Evolutionary conservation across 2,888 invertebrate genomes (phyloP).

Genomic region (Lasioglossum vierecki): DNA sequence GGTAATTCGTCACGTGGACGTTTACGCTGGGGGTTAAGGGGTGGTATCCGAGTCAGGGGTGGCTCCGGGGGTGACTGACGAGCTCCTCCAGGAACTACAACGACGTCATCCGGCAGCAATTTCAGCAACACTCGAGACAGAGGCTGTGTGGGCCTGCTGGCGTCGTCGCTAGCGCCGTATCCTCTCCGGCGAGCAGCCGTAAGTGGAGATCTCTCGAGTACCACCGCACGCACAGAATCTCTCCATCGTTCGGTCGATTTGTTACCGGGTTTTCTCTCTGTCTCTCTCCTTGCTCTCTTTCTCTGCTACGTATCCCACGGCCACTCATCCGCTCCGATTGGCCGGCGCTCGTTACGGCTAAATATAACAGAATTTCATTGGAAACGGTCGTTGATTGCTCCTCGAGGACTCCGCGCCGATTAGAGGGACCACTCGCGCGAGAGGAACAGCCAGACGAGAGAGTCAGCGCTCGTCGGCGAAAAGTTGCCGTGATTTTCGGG

Average conservation of each 20-base stretch:
- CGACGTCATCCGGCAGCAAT: constrained; percentile 70
- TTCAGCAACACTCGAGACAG: constrained; percentile 72
- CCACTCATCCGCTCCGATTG: constrained; percentile 52
- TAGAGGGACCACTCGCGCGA: constrained; percentile 23
- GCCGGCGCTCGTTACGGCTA: constrained; percentile 63
- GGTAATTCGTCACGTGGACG: constrained; percentile 69
- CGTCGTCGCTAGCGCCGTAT: constrained; percentile 1
- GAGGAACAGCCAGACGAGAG: background rate
- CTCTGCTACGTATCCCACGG: background rate
- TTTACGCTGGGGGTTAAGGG: constrained; percentile 44
- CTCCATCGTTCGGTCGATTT: constrained; percentile 55
- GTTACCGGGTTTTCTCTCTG: constrained; percentile 5
- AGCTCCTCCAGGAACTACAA: constrained; percentile 58
- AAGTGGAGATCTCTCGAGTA: constrained; percentile 68
- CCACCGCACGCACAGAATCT: constrained; percentile 24
- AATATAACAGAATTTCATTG: constrained; percentile 67
- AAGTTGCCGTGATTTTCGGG: constrained; percentile 48
- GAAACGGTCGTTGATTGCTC: constrained; percentile 51
- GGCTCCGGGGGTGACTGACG: constrained; percentile 20
- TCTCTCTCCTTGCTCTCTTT: background rate
- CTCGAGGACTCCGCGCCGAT: constrained; percentile 43
- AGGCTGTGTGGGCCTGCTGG: constrained; percentile 31
- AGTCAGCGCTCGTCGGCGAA: constrained; percentile 30
- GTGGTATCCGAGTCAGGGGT: background rate
- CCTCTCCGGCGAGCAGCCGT: constrained; percentile 41